Evolutionary conservation across 2,888 invertebrate genomes (phyloP).

Genomic region (Thereva unica): DNA sequence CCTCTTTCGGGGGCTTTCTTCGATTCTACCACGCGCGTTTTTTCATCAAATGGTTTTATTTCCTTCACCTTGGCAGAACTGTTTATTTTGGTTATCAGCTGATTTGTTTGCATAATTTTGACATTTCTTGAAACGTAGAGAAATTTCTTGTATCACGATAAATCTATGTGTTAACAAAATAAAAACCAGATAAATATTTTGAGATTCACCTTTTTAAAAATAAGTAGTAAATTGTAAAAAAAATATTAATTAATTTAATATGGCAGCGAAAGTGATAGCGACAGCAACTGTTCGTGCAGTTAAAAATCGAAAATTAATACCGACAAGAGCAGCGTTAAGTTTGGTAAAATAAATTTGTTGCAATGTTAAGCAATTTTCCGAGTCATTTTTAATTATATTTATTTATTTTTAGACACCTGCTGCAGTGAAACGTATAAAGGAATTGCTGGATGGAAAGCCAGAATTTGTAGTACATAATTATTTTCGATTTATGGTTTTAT

Average conservation of each 20-base stretch:
- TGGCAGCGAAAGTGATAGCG: slow-evolving; percentile 79
- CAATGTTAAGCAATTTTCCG: slow-evolving; percentile 38
- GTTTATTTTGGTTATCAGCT: slow-evolving; percentile 11
- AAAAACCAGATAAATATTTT: too few relatives aligned
- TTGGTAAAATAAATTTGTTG: slow-evolving; percentile 69
- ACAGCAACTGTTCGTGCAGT: slow-evolving; percentile 89
- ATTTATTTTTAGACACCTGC: slow-evolving; percentile 70
- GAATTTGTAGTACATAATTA: slow-evolving; percentile 59
- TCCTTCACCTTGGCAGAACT: too few relatives aligned
- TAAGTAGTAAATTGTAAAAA: slow-evolving; percentile 14
- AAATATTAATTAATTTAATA: slow-evolving; percentile 52
- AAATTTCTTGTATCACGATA: too few relatives aligned
- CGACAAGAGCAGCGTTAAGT: slow-evolving; percentile 83
- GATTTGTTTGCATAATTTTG: slow-evolving; percentile 29
- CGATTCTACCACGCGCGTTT: too few relatives aligned
- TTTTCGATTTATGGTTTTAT: not conserved
- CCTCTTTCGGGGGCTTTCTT: too few relatives aligned
- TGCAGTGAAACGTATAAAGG: slow-evolving; percentile 83
- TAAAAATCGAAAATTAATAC: slow-evolving; percentile 74
- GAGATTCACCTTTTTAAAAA: too few relatives aligned
- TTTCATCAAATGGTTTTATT: too few relatives aligned
- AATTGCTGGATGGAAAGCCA: slow-evolving; percentile 74
- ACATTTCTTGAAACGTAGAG: not conserved
- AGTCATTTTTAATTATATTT: slow-evolving; percentile 40
- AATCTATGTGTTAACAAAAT: too few relatives aligned